Evolutionary conservation across 1,140 invertebrate species (phyloP), one percentile per base, ranked within the genome.

Genomic region (Arion vulgaris): DNA sequence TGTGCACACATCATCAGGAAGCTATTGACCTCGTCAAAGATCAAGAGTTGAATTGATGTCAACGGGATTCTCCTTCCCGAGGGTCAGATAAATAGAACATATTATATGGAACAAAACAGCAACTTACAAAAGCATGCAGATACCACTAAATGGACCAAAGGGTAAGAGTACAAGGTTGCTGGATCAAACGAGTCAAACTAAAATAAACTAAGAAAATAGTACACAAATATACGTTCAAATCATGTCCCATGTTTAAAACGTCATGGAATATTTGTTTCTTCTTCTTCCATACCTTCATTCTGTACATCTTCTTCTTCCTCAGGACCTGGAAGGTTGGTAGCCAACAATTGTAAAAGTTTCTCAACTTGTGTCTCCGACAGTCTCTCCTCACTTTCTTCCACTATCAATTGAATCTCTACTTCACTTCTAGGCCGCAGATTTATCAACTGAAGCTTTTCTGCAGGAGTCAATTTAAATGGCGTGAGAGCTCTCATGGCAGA

Each of bases 341-440:
- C 53, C 26, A 93, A 83, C 32, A 93, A 80, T 7, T 90, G 86
- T 19, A 97, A 93, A 19, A 97, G 93, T 86, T 95, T 92, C 81
- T 95, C 93, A 23, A 96, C 95, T 91, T 96, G 94, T 76, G 96
- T 94, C 88, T 96, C 96, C 66, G 94, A 94, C 28, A 97, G 90
- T 51, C 96, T 93, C 88, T 96, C 96, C 92, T 97, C 96, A 92
- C 95, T 96, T 86, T 96, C 96, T 93, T 96, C 95, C 57, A 97
- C 94, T 83, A 96, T 95, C 93, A 97, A 89, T 93, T 97, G 96
- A 88, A 97, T 96, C 93, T 97, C 96, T 26, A 97, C 92, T 68
- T 95, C 94, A 51, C 95, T 95, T 84, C 93, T 94, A 11, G 96
- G 96, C 71, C 95, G 94, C 36, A 94, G 94, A 92, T 97, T 97